Conservation (phyloP, 2,113 vertebrate genomes). For the Notothenia coriiceps region DNA sequence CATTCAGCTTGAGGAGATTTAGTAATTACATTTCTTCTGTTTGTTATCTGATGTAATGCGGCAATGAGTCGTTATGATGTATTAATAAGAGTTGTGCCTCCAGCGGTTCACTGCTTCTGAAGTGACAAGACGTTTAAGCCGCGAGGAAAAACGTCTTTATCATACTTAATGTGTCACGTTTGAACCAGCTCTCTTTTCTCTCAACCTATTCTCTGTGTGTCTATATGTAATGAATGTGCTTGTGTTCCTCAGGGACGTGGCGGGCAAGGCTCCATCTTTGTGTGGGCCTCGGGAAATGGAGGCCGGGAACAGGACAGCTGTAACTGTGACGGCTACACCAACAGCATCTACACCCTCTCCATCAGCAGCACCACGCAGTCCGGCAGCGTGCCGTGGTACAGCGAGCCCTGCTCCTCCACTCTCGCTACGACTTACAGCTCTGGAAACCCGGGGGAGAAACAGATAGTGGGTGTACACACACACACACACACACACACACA, state of each 20-base stretch:
- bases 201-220: not conserved
- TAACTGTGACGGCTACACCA: constrained; percentile 99
- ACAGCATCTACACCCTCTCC: constrained; percentile 98
- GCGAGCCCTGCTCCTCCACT: constrained; percentile 98
- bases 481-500: not conserved
- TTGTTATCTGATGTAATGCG: constrained; percentile 51
- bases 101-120: constrained; percentile 42
- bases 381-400: constrained; percentile 98
- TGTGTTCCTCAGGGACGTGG: constrained; percentile 87
- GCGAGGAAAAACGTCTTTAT: constrained; percentile 46
- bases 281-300: constrained; percentile 98
- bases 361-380: constrained; percentile 98
- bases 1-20: constrained; percentile 52
- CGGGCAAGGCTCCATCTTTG: constrained; percentile 96
- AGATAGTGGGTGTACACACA: constrained; percentile 90
- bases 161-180: constrained; percentile 42
- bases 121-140: constrained; percentile 44
- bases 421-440: constrained; percentile 98
- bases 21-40: constrained; percentile 65
- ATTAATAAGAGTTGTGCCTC: constrained; percentile 60
- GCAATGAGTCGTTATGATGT: constrained; percentile 51
- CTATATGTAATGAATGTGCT: not conserved
- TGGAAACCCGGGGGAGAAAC: constrained; percentile 95
- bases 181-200: constrained; percentile 21
- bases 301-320: constrained; percentile 97